phyloP scores from a whole-genome alignment of 2,797 vertebrate species.

The Sebastes iracundus region DNA sequence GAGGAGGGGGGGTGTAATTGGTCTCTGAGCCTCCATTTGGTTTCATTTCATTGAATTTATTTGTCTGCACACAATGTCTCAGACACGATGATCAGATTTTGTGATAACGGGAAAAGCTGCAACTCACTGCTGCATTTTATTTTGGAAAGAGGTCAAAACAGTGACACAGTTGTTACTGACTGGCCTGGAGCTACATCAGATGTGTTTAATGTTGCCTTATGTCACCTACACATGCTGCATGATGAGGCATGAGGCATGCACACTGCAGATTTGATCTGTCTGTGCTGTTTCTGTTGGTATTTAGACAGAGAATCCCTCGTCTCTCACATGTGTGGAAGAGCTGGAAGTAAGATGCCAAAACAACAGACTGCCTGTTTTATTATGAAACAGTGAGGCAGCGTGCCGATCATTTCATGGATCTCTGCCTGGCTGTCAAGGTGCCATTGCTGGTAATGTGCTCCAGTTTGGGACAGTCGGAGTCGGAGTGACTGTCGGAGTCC shows the following conservation, averaged over 20 bases:
- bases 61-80: not conserved
- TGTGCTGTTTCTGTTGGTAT: not conserved
- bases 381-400: slow-evolving; percentile 32
- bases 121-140: not conserved
- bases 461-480: slow-evolving; percentile 7
- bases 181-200: not conserved
- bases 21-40: not conserved
- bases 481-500: slow-evolving; percentile 5
- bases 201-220: slow-evolving; percentile 1
- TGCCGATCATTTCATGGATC: slow-evolving; percentile 31
- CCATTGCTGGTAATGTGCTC: slow-evolving; percentile 18
- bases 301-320: not conserved
- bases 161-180: not conserved
- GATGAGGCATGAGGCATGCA: not conserved
- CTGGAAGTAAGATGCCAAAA: slow-evolving; percentile 6
- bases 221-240: not conserved
- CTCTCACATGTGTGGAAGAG: slow-evolving; percentile 3
- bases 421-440: slow-evolving; percentile 37
- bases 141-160: slow-evolving; percentile 4
- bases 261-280: not conserved
- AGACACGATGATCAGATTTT: not conserved
- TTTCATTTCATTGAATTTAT: not conserved
- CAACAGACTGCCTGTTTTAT: slow-evolving; percentile 44
- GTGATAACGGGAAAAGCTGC: not conserved
- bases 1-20: not conserved